Evolutionary conservation across 2,797 vertebrate species (phyloP).

Genomic region (Chelmon rostratus): DNA sequence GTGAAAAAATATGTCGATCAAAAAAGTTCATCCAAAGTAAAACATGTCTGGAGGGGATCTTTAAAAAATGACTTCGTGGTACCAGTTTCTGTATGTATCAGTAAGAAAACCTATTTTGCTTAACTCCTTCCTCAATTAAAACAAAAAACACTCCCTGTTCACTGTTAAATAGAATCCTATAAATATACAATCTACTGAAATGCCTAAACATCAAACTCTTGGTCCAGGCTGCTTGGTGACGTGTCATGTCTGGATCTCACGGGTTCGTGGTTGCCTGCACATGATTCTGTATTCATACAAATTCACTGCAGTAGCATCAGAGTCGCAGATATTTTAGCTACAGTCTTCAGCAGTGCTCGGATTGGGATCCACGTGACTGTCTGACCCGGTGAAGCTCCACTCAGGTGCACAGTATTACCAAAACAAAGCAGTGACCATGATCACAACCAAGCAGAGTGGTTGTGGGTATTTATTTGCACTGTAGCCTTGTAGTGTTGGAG

Average conservation of each 20-base stretch:
- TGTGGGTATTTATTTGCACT: neutral
- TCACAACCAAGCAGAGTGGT: neutral
- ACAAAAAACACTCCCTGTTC: too few species aligned
- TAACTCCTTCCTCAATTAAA: too few species aligned
- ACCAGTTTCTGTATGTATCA: too few species aligned
- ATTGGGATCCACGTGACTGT: neutral
- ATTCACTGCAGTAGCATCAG: neutral
- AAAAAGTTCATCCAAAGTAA: too few species aligned
- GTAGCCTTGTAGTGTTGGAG: neutral
- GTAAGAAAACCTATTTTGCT: too few species aligned
- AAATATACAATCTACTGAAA: too few species aligned
- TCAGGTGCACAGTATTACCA: neutral
- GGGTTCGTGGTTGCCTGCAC: neutral
- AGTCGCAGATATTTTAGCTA: neutral
- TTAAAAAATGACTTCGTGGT: too few species aligned
- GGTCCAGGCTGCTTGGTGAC: neutral
- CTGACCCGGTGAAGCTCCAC: neutral
- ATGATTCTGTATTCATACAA: too few species aligned
- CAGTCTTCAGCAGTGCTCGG: neutral
- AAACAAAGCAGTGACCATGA: neutral
- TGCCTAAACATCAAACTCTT: neutral
- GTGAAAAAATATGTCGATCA: too few species aligned
- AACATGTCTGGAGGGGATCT: too few species aligned
- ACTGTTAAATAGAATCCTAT: too few species aligned
- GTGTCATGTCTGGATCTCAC: too few species aligned